Evolutionary conservation across 1,140 invertebrate genomes (phyloP).

Genomic region (Chlorops oryzae): DNA sequence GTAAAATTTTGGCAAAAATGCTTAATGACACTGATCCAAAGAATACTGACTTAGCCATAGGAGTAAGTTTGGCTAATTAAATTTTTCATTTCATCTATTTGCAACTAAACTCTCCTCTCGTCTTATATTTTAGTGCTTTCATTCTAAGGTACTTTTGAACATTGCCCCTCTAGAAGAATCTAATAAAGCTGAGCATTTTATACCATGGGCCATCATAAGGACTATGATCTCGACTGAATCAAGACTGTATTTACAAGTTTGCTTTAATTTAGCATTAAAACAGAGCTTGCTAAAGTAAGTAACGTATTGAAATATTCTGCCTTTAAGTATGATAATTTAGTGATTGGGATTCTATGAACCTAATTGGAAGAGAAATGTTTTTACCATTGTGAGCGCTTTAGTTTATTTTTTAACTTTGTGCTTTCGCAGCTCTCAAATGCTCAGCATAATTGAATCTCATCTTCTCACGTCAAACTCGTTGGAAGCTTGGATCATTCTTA

Average conservation of each 20-base stretch:
- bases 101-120: not conserved
- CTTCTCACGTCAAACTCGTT: slow-evolving; percentile 35
- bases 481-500: slow-evolving; percentile 41
- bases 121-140: slow-evolving; percentile 30
- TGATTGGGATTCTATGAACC: too few relatives aligned
- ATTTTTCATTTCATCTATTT: not conserved
- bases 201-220: slow-evolving; percentile 43
- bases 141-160: slow-evolving; percentile 25
- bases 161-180: slow-evolving; percentile 34
- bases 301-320: slow-evolving; percentile 3
- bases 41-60: slow-evolving; percentile 29
- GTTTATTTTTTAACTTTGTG: too few relatives aligned
- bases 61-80: slow-evolving; percentile 19
- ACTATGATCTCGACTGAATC: slow-evolving; percentile 28
- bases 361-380: too few relatives aligned
- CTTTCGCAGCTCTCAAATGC: slow-evolving; percentile 23
- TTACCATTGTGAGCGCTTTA: too few relatives aligned
- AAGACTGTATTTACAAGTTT: slow-evolving; percentile 32
- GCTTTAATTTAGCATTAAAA: slow-evolving; percentile 16
- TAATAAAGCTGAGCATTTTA: slow-evolving; percentile 34
- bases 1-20: slow-evolving; percentile 33
- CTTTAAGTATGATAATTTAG: not conserved
- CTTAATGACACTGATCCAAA: slow-evolving; percentile 33
- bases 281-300: slow-evolving; percentile 17
- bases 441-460: slow-evolving; percentile 38